These are phyloP conservation scores for Capreolus pygargus DNA, from an alignment of 2,113 vertebrate species.

Conservation along the genomic window DNA sequence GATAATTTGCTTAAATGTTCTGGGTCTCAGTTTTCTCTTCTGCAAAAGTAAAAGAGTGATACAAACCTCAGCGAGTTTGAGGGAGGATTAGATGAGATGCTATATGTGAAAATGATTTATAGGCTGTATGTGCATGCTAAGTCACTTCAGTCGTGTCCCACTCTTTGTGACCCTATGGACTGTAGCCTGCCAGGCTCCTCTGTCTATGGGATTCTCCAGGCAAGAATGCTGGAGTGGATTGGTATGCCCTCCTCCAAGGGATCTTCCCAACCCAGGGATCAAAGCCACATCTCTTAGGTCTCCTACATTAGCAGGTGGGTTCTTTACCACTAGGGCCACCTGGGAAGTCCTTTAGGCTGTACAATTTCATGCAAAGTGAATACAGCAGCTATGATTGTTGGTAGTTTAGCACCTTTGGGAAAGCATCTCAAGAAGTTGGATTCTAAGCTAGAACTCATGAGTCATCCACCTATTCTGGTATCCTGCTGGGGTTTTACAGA, in stretches of 20 bases:
- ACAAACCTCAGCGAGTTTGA: background rate
- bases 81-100: background rate
- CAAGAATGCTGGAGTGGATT: background rate
- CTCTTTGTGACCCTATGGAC: background rate
- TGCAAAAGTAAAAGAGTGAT: background rate
- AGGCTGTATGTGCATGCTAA: background rate
- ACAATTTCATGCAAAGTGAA: background rate
- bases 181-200: background rate
- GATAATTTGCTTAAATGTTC: background rate
- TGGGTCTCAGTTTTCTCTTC: background rate
- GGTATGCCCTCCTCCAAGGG: background rate
- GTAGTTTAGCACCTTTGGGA: background rate
- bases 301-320: background rate
- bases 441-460: background rate
- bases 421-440: background rate
- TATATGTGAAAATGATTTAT: background rate
- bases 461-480: background rate
- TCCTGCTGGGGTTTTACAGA: background rate
- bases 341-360: background rate
- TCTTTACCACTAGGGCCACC: background rate
- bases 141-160: background rate
- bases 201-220: background rate
- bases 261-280: background rate
- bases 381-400: background rate
- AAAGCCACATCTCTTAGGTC: background rate